Percentiles rank a stretch among this genome's conserved stretches.
These are phyloP conservation scores for Drosophila nigromelanica DNA, from an alignment of 1,140 invertebrate genomes.

Conservation along the genomic window DNA sequence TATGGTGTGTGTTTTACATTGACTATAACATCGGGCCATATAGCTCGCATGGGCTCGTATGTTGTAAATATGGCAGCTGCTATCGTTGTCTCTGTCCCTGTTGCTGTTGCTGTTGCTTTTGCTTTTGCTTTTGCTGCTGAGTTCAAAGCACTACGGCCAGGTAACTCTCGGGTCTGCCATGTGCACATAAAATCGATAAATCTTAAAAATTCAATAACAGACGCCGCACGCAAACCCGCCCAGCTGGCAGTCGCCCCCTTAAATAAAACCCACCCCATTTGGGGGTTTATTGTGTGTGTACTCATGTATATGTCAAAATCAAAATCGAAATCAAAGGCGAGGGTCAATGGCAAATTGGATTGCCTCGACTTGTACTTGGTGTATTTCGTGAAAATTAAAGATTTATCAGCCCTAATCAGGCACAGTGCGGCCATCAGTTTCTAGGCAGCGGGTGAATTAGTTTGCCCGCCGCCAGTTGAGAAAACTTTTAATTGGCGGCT, in stretches of 20 bases:
- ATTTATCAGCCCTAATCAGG: constrained; percentile 58
- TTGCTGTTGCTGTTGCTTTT: constrained; percentile 20
- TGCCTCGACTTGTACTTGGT: constrained; percentile 28
- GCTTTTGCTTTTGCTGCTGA: constrained; percentile 22
- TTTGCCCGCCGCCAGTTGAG: constrained; percentile 10
- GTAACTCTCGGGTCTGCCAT: constrained; percentile 33
- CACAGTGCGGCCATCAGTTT: background rate
- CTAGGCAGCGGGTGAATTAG: constrained; percentile 12
- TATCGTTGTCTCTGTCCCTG: constrained; percentile 25
- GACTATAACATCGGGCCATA: constrained; percentile 71
- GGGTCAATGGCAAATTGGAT: constrained; percentile 73
- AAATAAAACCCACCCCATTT: background rate
- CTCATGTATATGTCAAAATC: constrained; percentile 34
- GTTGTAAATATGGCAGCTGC: constrained; percentile 50
- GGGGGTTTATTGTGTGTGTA: background rate
- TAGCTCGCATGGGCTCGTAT: constrained; percentile 13
- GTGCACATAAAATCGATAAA: constrained; percentile 78
- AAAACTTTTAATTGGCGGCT: constrained; percentile 79
- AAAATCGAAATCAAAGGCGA: constrained; percentile 40
- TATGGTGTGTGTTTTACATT: constrained; percentile 78
- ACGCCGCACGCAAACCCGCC: constrained; percentile 52
- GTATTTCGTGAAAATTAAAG: constrained; percentile 55
- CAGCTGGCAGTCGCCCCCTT: background rate
- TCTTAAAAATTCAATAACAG: constrained; percentile 82
- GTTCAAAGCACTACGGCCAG: constrained; percentile 66